Conservation (phyloP, 2,113 vertebrate genomes). For the Gnathonemus longibarbis region DNA sequence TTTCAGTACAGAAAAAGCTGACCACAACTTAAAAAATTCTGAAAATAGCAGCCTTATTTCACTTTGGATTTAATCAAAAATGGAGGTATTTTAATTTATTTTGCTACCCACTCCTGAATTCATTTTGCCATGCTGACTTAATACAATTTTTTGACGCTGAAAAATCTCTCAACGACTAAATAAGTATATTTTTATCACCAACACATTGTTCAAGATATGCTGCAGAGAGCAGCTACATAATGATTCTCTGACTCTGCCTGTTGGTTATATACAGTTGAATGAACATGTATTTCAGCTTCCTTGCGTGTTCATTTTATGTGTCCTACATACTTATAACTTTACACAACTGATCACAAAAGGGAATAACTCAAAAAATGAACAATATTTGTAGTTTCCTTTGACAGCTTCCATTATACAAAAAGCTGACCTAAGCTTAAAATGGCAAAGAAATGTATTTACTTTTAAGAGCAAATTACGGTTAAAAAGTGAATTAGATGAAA, state of each 20-base stretch:
- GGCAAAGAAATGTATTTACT: background rate
- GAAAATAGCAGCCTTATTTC: background rate
- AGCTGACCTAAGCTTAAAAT: background rate
- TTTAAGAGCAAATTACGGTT: constrained; percentile 6
- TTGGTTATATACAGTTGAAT: background rate
- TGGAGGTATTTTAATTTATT: background rate
- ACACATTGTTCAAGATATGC: background rate
- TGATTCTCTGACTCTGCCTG: background rate
- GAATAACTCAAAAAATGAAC: background rate
- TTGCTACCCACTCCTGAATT: background rate
- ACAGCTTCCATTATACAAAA: background rate
- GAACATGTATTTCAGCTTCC: background rate
- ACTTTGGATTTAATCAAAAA: background rate
- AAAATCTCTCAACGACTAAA: background rate
- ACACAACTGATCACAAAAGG: background rate
- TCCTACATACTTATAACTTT: background rate
- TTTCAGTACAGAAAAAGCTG: constrained; percentile 11
- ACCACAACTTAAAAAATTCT: background rate
- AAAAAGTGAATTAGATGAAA: constrained; percentile 9
- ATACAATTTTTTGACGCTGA: background rate
- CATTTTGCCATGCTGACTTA: constrained; percentile 5
- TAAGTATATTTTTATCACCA: constrained; percentile 1
- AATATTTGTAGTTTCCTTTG: background rate
- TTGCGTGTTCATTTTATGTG: background rate
- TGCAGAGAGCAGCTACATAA: background rate